Evolutionary conservation across 53 echinoderm and acorn worm species (phyloP).

Genomic region (Actinopyga echinites): DNA sequence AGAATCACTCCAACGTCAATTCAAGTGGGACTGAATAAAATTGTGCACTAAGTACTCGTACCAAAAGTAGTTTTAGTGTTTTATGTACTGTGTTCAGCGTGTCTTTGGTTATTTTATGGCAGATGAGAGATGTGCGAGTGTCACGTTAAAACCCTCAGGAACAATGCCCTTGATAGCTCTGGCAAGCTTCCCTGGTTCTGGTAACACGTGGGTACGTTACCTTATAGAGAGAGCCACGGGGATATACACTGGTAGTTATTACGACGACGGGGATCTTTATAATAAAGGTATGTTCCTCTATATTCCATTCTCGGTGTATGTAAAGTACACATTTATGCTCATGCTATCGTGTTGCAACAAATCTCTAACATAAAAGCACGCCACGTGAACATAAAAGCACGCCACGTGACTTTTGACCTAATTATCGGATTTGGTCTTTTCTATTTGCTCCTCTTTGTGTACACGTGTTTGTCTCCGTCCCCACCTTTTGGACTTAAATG

Average conservation of each 20-base stretch:
- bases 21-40: too few relatives aligned
- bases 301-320: neutral
- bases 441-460: too few relatives aligned
- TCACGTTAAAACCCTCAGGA: conserved; percentile 48
- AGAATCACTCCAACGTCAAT: too few relatives aligned
- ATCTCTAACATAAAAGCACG: too few relatives aligned
- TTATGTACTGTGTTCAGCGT: too few relatives aligned
- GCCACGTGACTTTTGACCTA: too few relatives aligned
- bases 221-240: conserved; percentile 90
- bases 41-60: too few relatives aligned
- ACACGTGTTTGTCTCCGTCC: too few relatives aligned
- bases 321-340: neutral
- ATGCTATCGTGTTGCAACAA: neutral
- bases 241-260: conserved; percentile 88
- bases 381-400: too few relatives aligned
- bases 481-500: too few relatives aligned
- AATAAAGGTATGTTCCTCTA: conserved; percentile 77
- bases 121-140: conserved; percentile 71
- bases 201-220: conserved; percentile 95
- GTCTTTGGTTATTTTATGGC: neutral
- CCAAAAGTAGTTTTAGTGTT: too few relatives aligned
- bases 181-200: conserved; percentile 96
- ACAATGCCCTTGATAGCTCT: conserved; percentile 75
- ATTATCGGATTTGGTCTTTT: too few relatives aligned
- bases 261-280: conserved; percentile 86